Evolutionary conservation across 2,888 invertebrate genomes (phyloP).

Genomic region (Hirtodrosophila histrioides): DNA sequence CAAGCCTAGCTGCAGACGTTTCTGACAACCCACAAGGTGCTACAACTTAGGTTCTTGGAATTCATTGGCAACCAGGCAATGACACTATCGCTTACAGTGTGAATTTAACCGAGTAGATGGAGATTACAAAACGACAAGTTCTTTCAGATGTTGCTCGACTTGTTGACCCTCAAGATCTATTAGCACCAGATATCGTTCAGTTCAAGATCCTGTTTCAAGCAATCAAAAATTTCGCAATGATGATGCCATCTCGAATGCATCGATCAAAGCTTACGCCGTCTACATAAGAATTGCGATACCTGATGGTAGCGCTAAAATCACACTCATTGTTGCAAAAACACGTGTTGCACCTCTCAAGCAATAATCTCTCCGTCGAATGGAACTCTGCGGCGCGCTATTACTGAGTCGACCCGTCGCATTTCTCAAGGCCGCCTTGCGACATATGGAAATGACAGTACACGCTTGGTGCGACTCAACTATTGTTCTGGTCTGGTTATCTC

Average conservation of each 20-base stretch:
- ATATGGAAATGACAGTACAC: not conserved
- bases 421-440: not conserved
- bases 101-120: not conserved
- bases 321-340: constrained; percentile 5
- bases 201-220: too few relatives aligned
- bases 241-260: constrained; percentile 8
- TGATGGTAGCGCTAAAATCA: not conserved
- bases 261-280: constrained; percentile 6
- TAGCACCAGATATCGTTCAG: too few relatives aligned
- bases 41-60: constrained; percentile 5
- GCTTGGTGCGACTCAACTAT: constrained; percentile 6
- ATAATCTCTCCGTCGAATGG: not conserved
- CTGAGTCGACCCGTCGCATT: not conserved
- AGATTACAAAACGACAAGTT: too few relatives aligned
- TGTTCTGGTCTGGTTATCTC: not conserved
- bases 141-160: too few relatives aligned
- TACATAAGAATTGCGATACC: not conserved
- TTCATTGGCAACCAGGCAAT: constrained; percentile 4
- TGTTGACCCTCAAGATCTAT: too few relatives aligned
- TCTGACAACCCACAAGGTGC: not conserved
- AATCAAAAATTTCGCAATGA: not conserved
- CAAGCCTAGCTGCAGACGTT: not conserved
- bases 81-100: not conserved
- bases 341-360: constrained; percentile 16
- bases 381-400: not conserved